These are phyloP conservation scores for Dascillus cervinus DNA, from an alignment of 2,888 invertebrate species.

Conservation along the genomic window DNA sequence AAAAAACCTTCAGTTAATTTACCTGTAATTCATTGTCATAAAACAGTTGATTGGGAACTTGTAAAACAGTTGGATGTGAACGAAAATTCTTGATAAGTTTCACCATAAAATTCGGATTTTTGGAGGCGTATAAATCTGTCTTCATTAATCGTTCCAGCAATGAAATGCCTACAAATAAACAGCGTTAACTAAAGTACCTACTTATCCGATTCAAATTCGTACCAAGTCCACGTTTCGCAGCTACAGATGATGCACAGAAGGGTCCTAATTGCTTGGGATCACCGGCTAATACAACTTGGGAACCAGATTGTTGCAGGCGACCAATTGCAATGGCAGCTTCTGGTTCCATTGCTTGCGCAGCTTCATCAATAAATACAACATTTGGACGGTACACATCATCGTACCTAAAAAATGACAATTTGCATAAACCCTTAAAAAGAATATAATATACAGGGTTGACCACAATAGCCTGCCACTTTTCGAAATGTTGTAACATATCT, in stretches of 20 bases:
- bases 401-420: neutral
- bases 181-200: no score
- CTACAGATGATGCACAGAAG: conserved; percentile 42
- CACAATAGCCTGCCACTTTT: no score
- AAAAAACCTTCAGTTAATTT: conserved; percentile 12
- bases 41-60: conserved; percentile 62
- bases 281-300: conserved; percentile 59
- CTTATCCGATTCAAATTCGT: no score
- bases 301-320: conserved; percentile 30
- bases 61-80: conserved; percentile 57
- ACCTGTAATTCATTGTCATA: conserved; percentile 58
- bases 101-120: conserved; percentile 45
- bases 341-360: conserved; percentile 64
- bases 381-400: conserved; percentile 15
- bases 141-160: conserved; percentile 61
- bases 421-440: neutral
- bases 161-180: conserved; percentile 47
- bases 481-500: no score
- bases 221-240: conserved; percentile 38
- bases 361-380: conserved; percentile 65
- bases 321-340: conserved; percentile 50
- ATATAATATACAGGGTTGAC: neutral
- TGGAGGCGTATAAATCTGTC: conserved; percentile 33
- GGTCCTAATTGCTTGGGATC: conserved; percentile 70
- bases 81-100: conserved; percentile 71